Evolutionary conservation across 2,113 vertebrate species (phyloP).

Genomic region (Dicrurus megarhynchus): DNA sequence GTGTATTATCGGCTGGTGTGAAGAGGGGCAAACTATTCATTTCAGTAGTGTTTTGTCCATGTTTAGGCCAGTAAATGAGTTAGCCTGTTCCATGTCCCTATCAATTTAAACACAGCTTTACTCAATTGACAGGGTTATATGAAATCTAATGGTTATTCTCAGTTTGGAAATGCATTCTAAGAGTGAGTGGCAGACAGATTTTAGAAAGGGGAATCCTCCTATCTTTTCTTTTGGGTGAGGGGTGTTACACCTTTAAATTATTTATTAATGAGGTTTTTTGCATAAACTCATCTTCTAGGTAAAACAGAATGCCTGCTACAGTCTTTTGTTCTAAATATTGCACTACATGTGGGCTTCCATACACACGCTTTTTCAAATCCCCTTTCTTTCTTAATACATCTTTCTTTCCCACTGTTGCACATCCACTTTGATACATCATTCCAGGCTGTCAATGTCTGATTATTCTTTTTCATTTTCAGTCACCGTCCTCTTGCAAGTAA

Average conservation of each 20-base stretch:
- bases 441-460: not conserved
- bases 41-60: not conserved
- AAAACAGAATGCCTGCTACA: not conserved
- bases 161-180: not conserved
- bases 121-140: not conserved
- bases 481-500: not conserved
- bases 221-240: not conserved
- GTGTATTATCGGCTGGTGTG: not conserved
- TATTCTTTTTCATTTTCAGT: not conserved
- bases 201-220: not conserved
- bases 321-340: not conserved
- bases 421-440: not conserved
- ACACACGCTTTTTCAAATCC: not conserved
- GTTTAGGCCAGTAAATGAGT: not conserved
- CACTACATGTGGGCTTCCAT: not conserved
- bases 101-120: not conserved
- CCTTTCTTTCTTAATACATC: not conserved
- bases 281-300: not conserved
- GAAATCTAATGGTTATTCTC: not conserved
- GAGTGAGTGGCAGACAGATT: not conserved
- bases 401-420: not conserved
- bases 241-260: not conserved
- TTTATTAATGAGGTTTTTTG: not conserved
- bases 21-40: not conserved
- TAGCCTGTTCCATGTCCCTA: not conserved